phyloP scores from a whole-genome alignment of 2,113 vertebrate species.

The Puma concolor region DNA sequence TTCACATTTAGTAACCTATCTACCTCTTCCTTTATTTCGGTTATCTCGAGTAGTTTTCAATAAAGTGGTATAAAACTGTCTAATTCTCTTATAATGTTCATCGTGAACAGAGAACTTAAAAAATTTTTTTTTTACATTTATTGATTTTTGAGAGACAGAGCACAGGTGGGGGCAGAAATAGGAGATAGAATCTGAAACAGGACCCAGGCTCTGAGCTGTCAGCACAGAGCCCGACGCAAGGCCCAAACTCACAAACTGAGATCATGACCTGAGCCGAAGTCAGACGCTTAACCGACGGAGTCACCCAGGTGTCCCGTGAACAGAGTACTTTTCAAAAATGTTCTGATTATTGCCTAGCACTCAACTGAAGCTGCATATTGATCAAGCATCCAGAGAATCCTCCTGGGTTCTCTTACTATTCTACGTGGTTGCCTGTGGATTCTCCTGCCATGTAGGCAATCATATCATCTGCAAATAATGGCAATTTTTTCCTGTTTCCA shows the following conservation, averaged over 20 bases:
- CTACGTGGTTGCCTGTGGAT: not conserved
- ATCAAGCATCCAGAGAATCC: not conserved
- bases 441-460: not conserved
- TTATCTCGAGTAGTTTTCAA: not conserved
- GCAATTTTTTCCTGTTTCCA: not conserved
- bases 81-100: not conserved
- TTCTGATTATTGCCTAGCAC: not conserved
- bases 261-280: too few species aligned
- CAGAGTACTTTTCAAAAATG: not conserved
- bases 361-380: not conserved
- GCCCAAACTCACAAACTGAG: too few species aligned
- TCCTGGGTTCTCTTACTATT: not conserved
- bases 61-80: not conserved
- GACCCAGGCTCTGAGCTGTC: too few species aligned
- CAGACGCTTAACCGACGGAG: too few species aligned
- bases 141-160: too few species aligned
- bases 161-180: too few species aligned
- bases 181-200: too few species aligned
- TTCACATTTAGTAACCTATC: not conserved
- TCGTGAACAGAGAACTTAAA: not conserved
- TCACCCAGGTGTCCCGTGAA: not conserved
- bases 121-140: too few species aligned
- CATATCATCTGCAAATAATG: not conserved
- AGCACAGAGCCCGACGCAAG: too few species aligned
- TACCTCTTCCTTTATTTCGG: not conserved